Conservation (phyloP, 2,113 vertebrate species). For the Lipophrys pholis region DNA sequence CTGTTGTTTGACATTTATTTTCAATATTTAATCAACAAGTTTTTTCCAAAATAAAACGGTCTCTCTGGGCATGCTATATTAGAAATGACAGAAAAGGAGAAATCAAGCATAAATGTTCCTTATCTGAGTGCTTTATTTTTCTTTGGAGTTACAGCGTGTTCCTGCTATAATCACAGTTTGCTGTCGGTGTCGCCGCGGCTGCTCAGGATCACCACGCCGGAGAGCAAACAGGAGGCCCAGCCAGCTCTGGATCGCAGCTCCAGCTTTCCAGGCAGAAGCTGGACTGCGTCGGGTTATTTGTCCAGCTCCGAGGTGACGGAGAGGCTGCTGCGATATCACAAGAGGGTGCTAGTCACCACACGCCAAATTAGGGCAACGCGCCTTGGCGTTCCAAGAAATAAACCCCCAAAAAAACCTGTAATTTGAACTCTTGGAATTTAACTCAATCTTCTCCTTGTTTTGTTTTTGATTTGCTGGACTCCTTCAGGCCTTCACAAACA, state of each 20-base stretch:
- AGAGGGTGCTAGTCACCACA: constrained; percentile 58
- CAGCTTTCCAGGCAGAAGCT: constrained; percentile 51
- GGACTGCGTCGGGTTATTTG: constrained; percentile 30
- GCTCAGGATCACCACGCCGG: constrained; percentile 38
- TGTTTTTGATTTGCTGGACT: too few relatives aligned
- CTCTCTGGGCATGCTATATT: background rate
- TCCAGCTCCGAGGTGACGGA: constrained; percentile 54
- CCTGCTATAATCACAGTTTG: constrained; percentile 15
- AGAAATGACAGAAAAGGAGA: constrained; percentile 2
- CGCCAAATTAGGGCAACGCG: background rate
- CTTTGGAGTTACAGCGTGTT: constrained; percentile 32
- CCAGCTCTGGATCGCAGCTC: constrained; percentile 28
- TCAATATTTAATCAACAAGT: too few relatives aligned
- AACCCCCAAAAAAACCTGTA: background rate
- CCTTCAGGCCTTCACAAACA: too few relatives aligned
- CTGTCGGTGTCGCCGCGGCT: constrained; percentile 33
- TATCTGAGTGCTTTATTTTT: constrained; percentile 27
- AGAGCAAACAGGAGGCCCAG: constrained; percentile 31
- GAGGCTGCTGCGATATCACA: constrained; percentile 41
- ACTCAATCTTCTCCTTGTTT: too few relatives aligned
- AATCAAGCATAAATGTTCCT: background rate
- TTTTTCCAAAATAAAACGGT: too few relatives aligned
- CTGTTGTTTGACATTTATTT: too few relatives aligned
- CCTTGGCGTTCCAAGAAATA: background rate
- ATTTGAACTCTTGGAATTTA: too few relatives aligned